Base-by-base conservation (phyloP, 2,888 invertebrate genomes). In the Sicus ferrugineus region DNA sequence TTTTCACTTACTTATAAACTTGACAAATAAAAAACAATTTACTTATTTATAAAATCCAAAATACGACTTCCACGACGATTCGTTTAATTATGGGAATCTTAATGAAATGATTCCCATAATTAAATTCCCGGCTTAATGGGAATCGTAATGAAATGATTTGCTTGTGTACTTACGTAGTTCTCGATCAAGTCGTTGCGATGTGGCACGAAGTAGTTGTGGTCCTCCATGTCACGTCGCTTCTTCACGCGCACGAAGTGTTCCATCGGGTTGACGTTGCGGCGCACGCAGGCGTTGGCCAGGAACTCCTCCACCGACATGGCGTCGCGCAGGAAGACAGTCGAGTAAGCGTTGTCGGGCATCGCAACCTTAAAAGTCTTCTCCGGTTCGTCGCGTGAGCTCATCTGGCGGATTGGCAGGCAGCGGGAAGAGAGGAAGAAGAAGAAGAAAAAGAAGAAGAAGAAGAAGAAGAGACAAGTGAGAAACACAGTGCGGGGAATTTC, bases 231-330 rank as follows among this genome's bases (percentile, higher is more conserved):
- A 76, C 94, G 90, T 77, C 96, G 91, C 85, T 96, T 96, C 87
- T 96, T 96, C 76, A 96, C 95, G 77, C 97, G 89, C 70, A 98
- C 94, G 86, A 97, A 98, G 87, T 97, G 97, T 85, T 98, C 97
- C 86, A 95, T 93, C 46, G 97, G 93, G 86, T 94, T 96, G 76
- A 98, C 91, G 78, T 93, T 94, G 84, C 96, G 94, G 76, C 96
- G 90, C 75, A 92, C 93, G 87, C 97, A 97, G 63, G 96, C 96
- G 77, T 92, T 92, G 56, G 95, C 95, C 74, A 98, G 88, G 86
- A 98, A 95, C 86, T 98, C 97, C 84, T 97, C 96, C 61, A 97
- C 96, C 42, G 96, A 93, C 94, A 97, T 97, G 73, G 92, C 93
- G 74, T 96, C 96, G 78, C 94, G 90, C 76, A 96, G 90, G 81